A percentile compares a stretch with the other conserved stretches of the same genome.
Evolutionary conservation across 1,140 invertebrate species (phyloP).

Genomic region (Matsumurasca onukii): DNA sequence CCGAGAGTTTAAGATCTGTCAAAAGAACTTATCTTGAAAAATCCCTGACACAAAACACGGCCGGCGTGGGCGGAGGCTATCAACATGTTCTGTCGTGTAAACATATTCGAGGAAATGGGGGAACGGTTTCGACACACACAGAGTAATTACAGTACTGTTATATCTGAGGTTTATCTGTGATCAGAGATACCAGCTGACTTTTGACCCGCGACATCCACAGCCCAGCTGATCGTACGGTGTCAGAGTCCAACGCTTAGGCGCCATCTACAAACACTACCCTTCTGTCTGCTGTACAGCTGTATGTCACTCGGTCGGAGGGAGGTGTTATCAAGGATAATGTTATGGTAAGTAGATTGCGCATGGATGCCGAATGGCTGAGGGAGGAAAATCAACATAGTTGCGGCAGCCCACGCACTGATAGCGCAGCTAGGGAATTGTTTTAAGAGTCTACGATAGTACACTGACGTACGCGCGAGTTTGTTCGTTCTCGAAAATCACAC

Average conservation of each 20-base stretch:
- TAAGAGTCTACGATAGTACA: no score
- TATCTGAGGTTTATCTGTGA: constrained; percentile 19
- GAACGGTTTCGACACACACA: background rate
- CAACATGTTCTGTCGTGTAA: constrained; percentile 16
- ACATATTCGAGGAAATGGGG: background rate
- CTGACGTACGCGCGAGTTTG: no score
- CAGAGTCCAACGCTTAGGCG: background rate
- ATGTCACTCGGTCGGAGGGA: background rate
- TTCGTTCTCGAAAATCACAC: no score
- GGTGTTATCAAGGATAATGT: no score
- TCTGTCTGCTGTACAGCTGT: background rate
- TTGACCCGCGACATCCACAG: background rate
- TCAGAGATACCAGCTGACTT: background rate
- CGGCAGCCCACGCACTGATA: background rate
- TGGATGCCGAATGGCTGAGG: no score
- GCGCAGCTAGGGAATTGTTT: no score
- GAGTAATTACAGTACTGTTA: constrained; percentile 8
- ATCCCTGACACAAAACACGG: no score
- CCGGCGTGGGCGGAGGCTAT: no score
- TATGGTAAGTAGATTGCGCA: no score
- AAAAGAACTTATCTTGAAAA: no score
- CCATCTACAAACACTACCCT: background rate
- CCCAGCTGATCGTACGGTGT: background rate
- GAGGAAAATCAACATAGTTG: no score
- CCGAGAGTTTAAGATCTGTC: no score